These are phyloP conservation scores for Dicycla oo DNA, from an alignment of 2,888 invertebrate species.

Conservation along the genomic window DNA sequence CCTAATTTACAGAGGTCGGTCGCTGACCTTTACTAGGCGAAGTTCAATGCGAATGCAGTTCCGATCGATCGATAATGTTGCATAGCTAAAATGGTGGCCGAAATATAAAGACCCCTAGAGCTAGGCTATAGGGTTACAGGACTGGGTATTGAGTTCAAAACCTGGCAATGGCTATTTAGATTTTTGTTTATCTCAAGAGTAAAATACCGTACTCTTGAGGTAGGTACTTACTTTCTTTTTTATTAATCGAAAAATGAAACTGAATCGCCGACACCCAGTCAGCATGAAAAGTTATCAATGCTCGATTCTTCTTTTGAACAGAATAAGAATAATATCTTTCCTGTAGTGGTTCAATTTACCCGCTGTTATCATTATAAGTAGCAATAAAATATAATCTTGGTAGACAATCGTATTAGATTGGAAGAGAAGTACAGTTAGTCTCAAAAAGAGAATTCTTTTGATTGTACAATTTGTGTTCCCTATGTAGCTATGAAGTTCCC, in stretches of 20 bases:
- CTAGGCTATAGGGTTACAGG: neutral
- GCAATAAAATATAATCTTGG: neutral
- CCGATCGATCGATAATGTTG: neutral
- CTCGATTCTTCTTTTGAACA: neutral
- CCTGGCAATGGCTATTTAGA: neutral
- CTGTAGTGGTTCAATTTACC: neutral
- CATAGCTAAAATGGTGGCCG: neutral
- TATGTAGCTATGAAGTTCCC: too few relatives aligned
- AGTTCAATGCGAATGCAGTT: constrained; percentile 44
- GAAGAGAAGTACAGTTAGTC: neutral
- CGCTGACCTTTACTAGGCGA: constrained; percentile 34
- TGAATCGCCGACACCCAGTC: neutral
- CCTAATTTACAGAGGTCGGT: constrained; percentile 13
- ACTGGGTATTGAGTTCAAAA: neutral
- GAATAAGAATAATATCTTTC: neutral
- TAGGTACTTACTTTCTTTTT: neutral
- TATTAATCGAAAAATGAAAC: neutral
- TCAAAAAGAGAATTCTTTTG: too few relatives aligned
- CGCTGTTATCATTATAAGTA: neutral
- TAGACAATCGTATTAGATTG: neutral
- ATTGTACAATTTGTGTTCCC: neutral
- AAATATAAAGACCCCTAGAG: neutral
- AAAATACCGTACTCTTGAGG: too few relatives aligned
- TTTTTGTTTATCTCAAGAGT: too few relatives aligned
- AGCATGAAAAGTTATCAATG: neutral